These are phyloP conservation scores for Epinephelus cyanopodus DNA, from an alignment of 2,113 vertebrate species.

Conservation along the genomic window DNA sequence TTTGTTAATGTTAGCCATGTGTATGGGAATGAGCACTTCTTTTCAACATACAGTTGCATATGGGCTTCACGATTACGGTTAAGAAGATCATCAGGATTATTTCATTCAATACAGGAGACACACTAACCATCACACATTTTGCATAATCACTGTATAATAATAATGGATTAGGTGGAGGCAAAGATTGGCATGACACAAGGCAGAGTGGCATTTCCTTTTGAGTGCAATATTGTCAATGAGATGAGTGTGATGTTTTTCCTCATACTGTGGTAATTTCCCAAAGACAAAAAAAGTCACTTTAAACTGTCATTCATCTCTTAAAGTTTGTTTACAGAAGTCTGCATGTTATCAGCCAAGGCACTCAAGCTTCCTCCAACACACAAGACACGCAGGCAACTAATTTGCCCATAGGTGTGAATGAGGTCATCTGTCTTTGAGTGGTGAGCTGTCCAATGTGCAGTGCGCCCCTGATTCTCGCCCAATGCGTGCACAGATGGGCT, in stretches of 20 bases:
- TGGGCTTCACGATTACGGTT: background rate
- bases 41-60: background rate
- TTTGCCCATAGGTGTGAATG: constrained; percentile 28
- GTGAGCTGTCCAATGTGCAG: background rate
- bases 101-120: background rate
- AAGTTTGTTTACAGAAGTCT: background rate
- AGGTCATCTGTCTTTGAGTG: constrained; percentile 32
- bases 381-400: constrained; percentile 4
- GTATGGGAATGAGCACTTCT: constrained; percentile 9
- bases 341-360: background rate
- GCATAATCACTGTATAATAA: background rate
- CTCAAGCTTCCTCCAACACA: constrained; percentile 6
- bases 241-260: background rate
- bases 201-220: background rate
- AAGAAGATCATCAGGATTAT: constrained; percentile 8
- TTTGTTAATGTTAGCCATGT: constrained; percentile 47
- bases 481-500: constrained; percentile 11
- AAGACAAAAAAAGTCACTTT: background rate
- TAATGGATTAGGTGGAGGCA: background rate
- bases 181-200: background rate
- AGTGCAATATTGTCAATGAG: background rate
- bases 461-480: background rate
- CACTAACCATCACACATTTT: background rate
- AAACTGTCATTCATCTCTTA: background rate
- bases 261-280: background rate